Base-by-base conservation (phyloP, 2,797 vertebrate species). In the Smutsia temminckii region DNA sequence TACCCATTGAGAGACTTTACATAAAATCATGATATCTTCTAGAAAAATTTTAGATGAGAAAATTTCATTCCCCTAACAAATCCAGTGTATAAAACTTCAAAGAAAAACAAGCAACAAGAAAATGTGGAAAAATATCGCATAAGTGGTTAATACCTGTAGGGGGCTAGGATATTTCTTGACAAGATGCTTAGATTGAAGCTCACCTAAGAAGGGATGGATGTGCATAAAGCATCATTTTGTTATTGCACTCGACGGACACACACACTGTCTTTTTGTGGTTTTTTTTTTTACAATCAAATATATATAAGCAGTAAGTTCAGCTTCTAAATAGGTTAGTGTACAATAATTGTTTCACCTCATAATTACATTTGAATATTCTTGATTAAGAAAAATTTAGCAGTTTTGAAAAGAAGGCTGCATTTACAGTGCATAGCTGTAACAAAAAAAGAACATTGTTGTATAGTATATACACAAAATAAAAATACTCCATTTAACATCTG, bases 361-460 rank as follows among this genome's bases (percentile, higher is more conserved):
- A 98, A 99, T 99, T 99, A 99, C 99, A 99, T 99, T 99, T 99
- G 98, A 98, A 99, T 99, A 99, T 99, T 99, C 98, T 99, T 98
- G 98, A 99, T 99, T 99, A 99, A 99, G 99, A 99, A 99, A 99
- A 99, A 97, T 98, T 99, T 98, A 97, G 99, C 98, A 98, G 99
- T 98, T 98, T 99, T 99, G 99, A 99, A 99, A 99, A 99, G 98
- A 99, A 99, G 99, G 99, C 99, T 99, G 99, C 99, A 98, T 99
- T 99, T 99, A 99, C 99, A 99, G 99, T 99, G 99, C 99, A 99
- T 99, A 99, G 99, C 99, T 99, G 99, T 99, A 99, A 99, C 99
- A 99, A 99, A 99, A 99, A 99, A 99, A 99, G 98, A 99, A 99
- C 98, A 98, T 99, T 96, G 97, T 99, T 98, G 98, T 98, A 98